Conservation (phyloP, 2,888 invertebrate genomes). For the Pachymerium ferrugineum region DNA sequence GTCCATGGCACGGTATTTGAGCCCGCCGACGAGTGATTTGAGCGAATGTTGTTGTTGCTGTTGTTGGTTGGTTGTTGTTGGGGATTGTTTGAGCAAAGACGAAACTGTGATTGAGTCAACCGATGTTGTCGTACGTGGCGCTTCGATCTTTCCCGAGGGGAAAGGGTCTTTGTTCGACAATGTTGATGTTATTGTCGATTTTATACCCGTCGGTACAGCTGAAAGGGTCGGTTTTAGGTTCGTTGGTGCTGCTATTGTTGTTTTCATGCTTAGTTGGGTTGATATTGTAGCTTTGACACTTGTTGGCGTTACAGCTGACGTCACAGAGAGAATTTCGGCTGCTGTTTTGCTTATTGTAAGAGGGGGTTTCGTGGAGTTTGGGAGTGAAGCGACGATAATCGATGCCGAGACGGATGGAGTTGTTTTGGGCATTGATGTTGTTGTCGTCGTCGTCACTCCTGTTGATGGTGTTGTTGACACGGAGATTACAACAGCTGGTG, state of each 20-base stretch:
- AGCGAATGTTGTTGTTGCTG: neutral
- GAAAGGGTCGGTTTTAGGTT: neutral
- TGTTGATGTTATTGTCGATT: neutral
- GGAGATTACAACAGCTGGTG: neutral
- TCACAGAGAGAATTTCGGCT: neutral
- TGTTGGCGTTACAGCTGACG: neutral
- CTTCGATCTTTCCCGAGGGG: neutral
- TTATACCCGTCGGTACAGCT: neutral
- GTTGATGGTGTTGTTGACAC: neutral
- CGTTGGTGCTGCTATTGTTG: neutral
- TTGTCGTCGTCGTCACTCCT: neutral
- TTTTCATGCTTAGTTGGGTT: neutral
- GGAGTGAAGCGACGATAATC: no score
- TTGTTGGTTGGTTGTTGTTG: neutral
- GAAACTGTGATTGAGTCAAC: slow-evolving; percentile 28
- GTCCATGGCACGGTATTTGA: slow-evolving; percentile 14
- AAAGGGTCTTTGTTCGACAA: no score
- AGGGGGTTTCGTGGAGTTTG: no score
- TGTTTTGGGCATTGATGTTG: neutral
- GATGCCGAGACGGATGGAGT: neutral
- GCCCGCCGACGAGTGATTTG: neutral
- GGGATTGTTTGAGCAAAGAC: slow-evolving; percentile 17
- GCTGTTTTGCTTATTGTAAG: no score
- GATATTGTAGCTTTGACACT: neutral
- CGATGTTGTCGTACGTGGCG: neutral